These are phyloP conservation scores for Hydrozoanthus tunicans DNA, from an alignment of 64 coral and sea anemone genomes.

Conservation along the genomic window DNA sequence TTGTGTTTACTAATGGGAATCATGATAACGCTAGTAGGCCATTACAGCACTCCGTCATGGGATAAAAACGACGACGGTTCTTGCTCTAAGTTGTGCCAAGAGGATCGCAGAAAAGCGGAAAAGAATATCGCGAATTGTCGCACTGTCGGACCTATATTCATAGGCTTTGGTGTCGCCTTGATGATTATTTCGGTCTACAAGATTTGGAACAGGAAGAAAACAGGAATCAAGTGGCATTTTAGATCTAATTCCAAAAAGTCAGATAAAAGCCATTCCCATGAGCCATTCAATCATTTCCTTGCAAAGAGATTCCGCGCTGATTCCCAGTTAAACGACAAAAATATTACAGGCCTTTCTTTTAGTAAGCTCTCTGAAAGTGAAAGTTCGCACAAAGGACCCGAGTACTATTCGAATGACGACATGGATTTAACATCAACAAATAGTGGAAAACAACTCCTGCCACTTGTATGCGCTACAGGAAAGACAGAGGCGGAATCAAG, in stretches of 20 bases:
- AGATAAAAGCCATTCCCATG: not conserved
- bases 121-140: conserved; percentile 35
- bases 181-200: not conserved
- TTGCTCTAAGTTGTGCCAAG: conserved; percentile 16
- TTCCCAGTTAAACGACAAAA: not conserved
- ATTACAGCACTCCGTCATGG: conserved; percentile 43
- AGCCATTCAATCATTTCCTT: not conserved
- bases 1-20: not conserved
- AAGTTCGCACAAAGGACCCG: not conserved
- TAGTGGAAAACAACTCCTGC: not conserved
- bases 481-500: not conserved
- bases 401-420: not conserved
- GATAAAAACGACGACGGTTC: not conserved
- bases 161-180: conserved; percentile 12
- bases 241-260: not conserved
- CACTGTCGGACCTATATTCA: conserved; percentile 4
- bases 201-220: conserved; percentile 23
- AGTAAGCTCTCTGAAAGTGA: not conserved
- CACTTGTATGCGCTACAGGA: not conserved
- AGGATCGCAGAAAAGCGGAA: not conserved
- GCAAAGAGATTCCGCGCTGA: conserved; percentile 2
- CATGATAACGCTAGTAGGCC: conserved; percentile 23
- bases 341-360: not conserved
- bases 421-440: not conserved
- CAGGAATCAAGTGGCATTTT: conserved; percentile 50